Percentiles rank a stretch among this genome's conserved stretches.
phyloP scores from a whole-genome alignment of 2,113 vertebrate species.

The Apaloderma vittatum region DNA sequence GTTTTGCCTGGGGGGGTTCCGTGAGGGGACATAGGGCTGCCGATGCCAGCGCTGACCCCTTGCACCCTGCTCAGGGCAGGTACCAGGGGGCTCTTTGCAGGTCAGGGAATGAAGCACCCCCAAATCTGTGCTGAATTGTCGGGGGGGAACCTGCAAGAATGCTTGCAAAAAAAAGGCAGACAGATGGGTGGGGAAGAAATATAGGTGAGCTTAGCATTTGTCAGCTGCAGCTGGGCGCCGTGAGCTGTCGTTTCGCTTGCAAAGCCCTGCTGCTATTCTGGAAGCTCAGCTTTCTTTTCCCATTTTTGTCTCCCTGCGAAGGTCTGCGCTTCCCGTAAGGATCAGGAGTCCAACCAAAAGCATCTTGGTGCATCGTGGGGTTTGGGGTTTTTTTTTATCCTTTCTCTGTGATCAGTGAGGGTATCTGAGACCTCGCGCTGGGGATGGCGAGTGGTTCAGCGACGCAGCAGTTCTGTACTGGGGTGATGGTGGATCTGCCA shows the following conservation, averaged over 20 bases:
- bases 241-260: not conserved
- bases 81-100: accelerated
- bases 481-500: not conserved
- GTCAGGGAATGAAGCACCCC: not conserved
- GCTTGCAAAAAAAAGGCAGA: accelerated
- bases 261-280: not conserved
- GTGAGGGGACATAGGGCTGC: not conserved
- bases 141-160: accelerated
- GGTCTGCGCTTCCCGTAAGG: not conserved
- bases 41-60: not conserved
- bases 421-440: accelerated
- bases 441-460: accelerated
- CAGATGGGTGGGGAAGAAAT: not conserved
- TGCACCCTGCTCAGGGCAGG: accelerated
- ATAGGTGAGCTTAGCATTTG: not conserved
- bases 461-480: accelerated
- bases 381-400: not conserved
- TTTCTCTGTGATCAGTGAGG: not conserved
- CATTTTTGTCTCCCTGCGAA: not conserved
- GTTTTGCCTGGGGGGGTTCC: not conserved
- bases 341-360: not conserved
- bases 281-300: not conserved
- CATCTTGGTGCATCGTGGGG: accelerated
- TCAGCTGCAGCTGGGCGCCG: not conserved
- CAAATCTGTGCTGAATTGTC: accelerated